These are phyloP conservation scores for Elaphurus davidianus DNA, from an alignment of 2,113 vertebrate species.

Conservation along the genomic window DNA sequence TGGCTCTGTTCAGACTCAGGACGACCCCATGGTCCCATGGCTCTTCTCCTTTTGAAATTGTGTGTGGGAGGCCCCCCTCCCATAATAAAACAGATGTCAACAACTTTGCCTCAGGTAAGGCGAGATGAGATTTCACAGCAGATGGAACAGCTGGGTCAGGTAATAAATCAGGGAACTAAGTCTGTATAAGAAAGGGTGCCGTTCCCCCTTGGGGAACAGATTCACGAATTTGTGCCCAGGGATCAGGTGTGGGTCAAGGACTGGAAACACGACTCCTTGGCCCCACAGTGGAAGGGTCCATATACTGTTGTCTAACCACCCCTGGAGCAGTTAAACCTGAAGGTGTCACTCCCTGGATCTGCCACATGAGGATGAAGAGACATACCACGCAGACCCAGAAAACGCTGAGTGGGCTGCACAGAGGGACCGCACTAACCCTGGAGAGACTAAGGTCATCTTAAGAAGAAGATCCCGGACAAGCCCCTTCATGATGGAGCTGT, in stretches of 20 bases:
- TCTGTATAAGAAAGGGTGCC: neutral
- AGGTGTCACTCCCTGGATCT: neutral
- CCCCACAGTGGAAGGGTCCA: neutral
- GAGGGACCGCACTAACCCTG: neutral
- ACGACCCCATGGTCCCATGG: neutral
- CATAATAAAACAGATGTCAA: neutral
- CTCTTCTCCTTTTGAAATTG: neutral
- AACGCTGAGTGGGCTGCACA: fast-evolving
- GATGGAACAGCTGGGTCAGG: neutral
- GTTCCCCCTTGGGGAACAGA: neutral
- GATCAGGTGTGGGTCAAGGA: neutral
- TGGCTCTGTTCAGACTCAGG: fast-evolving
- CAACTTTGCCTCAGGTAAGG: neutral
- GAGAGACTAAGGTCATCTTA: neutral
- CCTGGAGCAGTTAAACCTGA: neutral
- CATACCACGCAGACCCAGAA: neutral
- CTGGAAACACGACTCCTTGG: neutral
- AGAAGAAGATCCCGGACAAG: neutral
- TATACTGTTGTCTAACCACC: neutral
- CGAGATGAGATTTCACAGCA: neutral
- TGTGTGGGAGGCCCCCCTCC: neutral
- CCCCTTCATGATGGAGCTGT: neutral
- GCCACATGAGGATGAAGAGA: neutral
- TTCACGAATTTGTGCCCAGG: neutral
- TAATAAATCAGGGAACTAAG: neutral